Conservation (phyloP, 1,140 invertebrate genomes). For the Ips nitidus region DNA sequence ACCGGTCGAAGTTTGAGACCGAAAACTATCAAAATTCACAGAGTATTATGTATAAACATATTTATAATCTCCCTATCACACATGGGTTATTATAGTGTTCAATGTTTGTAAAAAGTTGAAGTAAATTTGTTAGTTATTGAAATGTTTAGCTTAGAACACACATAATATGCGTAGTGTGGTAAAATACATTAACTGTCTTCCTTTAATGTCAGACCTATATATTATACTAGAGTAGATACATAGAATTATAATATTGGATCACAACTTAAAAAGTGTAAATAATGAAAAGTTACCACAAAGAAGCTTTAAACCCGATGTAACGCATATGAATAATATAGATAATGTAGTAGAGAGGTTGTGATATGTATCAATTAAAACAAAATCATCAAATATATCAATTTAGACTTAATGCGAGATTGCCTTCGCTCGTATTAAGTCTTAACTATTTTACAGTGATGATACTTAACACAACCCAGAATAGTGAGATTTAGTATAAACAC, state of each 20-base stretch:
- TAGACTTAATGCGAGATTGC: conserved; percentile 10
- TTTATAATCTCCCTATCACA: neutral
- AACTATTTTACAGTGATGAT: conserved; percentile 7
- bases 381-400: neutral
- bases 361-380: conserved; percentile 6
- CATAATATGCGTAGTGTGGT: too few species aligned
- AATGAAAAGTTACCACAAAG: too few species aligned
- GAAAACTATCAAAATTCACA: conserved; percentile 41
- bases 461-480: conserved; percentile 4
- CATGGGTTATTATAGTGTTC: neutral
- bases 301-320: too few species aligned
- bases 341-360: neutral
- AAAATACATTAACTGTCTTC: too few species aligned
- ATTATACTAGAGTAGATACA: too few species aligned
- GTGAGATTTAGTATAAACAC: neutral
- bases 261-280: too few species aligned
- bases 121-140: neutral
- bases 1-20: conserved; percentile 47
- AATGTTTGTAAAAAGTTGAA: neutral
- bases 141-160: neutral
- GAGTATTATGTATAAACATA: conserved; percentile 44
- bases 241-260: too few species aligned
- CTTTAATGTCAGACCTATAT: too few species aligned
- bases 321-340: too few species aligned
- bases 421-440: conserved; percentile 15